Percentiles rank a stretch among this genome's conserved stretches.
Evolutionary conservation across 2,113 vertebrate genomes (phyloP).

Genomic region (Cinclus cinclus): DNA sequence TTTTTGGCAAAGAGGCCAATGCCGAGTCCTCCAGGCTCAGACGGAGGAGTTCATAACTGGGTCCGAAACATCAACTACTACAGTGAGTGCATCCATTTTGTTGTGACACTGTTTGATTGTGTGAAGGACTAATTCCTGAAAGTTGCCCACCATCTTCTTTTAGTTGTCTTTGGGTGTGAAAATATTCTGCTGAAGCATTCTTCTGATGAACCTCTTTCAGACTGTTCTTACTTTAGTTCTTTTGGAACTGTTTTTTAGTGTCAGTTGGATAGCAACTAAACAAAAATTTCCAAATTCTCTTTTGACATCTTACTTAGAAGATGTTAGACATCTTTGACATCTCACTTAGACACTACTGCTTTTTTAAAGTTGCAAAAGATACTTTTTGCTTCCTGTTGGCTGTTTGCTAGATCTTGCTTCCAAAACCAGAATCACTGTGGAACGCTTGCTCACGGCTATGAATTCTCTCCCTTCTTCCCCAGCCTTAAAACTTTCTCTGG

Average conservation of each 20-base stretch:
- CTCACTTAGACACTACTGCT: not conserved
- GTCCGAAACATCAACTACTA: constrained; percentile 93
- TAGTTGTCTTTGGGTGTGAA: not conserved
- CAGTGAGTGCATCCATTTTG: constrained; percentile 80
- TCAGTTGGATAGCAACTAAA: not conserved
- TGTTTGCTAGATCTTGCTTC: not conserved
- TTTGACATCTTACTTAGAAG: not conserved
- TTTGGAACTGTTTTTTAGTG: not conserved
- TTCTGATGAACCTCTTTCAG: not conserved
- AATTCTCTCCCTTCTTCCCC: not conserved
- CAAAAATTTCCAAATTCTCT: not conserved
- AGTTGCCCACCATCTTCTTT: not conserved
- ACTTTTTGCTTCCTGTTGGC: not conserved
- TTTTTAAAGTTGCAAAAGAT: not conserved
- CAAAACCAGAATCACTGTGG: not conserved
- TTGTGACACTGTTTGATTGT: not conserved
- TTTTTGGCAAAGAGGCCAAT: constrained; percentile 89
- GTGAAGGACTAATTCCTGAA: not conserved
- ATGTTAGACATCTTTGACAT: not conserved
- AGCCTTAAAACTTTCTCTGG: not conserved
- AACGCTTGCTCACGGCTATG: not conserved
- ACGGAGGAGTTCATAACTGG: constrained; percentile 85
- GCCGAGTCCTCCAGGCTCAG: constrained; percentile 75
- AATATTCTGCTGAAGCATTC: not conserved
- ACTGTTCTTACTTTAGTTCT: not conserved